Base-by-base conservation (phyloP, 2,888 invertebrate genomes). In the Caenorhabditis drosophilae region DNA sequence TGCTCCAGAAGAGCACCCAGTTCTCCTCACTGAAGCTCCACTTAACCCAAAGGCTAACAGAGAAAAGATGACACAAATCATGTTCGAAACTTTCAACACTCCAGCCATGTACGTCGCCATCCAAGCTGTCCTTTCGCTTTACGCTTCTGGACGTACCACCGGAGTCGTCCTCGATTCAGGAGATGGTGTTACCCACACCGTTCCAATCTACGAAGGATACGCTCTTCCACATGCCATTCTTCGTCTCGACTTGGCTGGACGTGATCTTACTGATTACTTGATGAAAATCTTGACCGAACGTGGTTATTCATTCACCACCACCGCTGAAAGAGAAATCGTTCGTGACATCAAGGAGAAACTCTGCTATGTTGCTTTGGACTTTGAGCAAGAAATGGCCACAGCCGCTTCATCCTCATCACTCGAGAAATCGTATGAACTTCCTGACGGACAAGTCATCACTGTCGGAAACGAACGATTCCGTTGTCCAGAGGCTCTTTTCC, bases 291-390 rank as follows among this genome's bases (percentile, higher is more conserved):
- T 88, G 69, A 87, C 82, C 34, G 85, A 85, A 75, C 78, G 85
- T 56, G 85, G 85, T 60, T 84, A 85, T 75, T 82, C 81, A 35
- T 84, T 85, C 80, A 84, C 83, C 55, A 84, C 84, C 69, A 81
- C 83, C 47, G 70, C 70, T 60, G 62, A 85, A 85, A 91, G 88
- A 83, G 93, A 93, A 89, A 93, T 93, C 84, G 93, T 93, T 67
- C 89, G 93, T 80, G 93, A 93, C 86, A 92, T 93, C 70, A 78
- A 78, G 85, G 98, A 98, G 85, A 96, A 96, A 85, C 88, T 98
- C 26, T 98, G 97, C 86, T 98, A 98, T 84, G 93, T 97, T 82
- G 97, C 95, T 11, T 97, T 98, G 84, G 94, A 98, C 85, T 90
- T 98, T 70, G 97, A 97, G 85, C 94, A 95, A 58, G 91, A 91